Conservation (phyloP, 2,888 invertebrate species). For the Frankliniella intonsa region DNA sequence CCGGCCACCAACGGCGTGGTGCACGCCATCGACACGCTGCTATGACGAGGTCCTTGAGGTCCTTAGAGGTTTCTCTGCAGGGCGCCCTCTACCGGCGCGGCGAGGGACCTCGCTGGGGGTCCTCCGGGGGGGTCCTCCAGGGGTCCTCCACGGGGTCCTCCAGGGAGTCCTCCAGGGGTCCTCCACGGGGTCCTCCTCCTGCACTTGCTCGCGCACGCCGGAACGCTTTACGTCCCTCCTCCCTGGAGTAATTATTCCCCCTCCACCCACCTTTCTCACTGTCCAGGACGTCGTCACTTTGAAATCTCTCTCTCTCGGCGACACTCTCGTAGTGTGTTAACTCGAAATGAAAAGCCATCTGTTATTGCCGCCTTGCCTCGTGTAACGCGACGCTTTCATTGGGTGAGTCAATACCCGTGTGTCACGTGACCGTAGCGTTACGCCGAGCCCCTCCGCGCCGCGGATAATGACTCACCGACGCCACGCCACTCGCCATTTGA, state of each 20-base stretch:
- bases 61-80: neutral
- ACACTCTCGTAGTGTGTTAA: too few relatives aligned
- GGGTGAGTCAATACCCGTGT: too few relatives aligned
- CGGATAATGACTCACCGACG: neutral
- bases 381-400: too few relatives aligned
- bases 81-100: neutral
- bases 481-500: neutral
- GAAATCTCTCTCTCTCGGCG: too few relatives aligned
- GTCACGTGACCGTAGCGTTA: neutral
- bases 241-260: too few relatives aligned
- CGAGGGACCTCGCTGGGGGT: neutral
- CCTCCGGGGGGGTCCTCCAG: neutral
- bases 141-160: neutral
- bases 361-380: too few relatives aligned
- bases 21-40: slow-evolving; percentile 69
- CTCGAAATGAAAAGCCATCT: too few relatives aligned
- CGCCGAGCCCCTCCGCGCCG: neutral
- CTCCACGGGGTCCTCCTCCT: neutral
- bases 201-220: neutral
- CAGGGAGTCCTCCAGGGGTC: neutral
- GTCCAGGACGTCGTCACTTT: too few relatives aligned
- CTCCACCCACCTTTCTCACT: too few relatives aligned
- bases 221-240: neutral
- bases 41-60: slow-evolving; percentile 44
- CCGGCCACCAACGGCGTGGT: slow-evolving; percentile 85